Percentiles rank a stretch among this genome's conserved stretches.
Conservation (phyloP, 2,888 invertebrate species). For the Loripinus fragilis region DNA sequence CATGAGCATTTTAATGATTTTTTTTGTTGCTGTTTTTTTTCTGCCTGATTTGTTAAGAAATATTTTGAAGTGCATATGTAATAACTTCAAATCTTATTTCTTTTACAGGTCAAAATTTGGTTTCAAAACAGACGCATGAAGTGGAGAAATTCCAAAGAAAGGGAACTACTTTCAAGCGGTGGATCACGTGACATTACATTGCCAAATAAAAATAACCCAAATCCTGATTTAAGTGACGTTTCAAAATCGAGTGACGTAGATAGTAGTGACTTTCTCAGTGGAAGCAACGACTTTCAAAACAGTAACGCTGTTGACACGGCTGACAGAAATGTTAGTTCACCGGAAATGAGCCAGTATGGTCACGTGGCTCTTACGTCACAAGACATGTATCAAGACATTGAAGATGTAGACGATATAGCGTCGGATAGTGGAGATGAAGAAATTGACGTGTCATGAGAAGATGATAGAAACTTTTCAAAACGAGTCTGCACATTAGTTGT, state of each 20-base stretch:
- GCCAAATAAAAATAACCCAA: conserved; percentile 98
- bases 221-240: conserved; percentile 94
- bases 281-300: conserved; percentile 38
- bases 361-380: conserved; percentile 56
- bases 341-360: conserved; percentile 44
- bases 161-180: conserved; percentile 95
- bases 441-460: conserved; percentile 73
- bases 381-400: conserved; percentile 53
- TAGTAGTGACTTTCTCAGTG: conserved; percentile 41
- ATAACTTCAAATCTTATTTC: background rate
- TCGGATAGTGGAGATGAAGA: conserved; percentile 78
- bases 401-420: conserved; percentile 59
- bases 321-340: conserved; percentile 45
- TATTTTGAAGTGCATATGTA: no score
- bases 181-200: conserved; percentile 97
- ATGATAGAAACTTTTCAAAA: no score
- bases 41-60: no score
- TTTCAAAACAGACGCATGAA: conserved; percentile 99
- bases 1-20: no score
- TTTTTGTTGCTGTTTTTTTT: no score
- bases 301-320: conserved; percentile 29
- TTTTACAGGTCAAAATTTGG: conserved; percentile 91
- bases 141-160: conserved; percentile 98
- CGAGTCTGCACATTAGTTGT: no score
- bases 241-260: conserved; percentile 60